phyloP scores from a whole-genome alignment of 2,113 vertebrate genomes.

The Mus spicilegus region DNA sequence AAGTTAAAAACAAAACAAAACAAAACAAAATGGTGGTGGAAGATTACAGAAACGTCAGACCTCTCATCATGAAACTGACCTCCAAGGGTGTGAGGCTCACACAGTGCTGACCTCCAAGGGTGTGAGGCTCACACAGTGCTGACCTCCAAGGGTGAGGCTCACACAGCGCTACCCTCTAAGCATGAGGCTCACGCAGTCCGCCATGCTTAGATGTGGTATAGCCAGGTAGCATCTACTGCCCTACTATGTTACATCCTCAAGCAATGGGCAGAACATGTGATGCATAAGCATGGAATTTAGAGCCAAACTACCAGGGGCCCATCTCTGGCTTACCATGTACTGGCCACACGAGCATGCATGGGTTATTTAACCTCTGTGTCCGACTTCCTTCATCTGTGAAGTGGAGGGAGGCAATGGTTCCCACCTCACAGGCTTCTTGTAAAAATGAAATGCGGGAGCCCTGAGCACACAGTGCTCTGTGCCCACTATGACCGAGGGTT shows the following conservation, averaged over 20 bases:
- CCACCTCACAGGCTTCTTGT: neutral
- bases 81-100: neutral
- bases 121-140: neutral
- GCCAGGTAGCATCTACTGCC: neutral
- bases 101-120: neutral
- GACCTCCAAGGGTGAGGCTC: neutral
- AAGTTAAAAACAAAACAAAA: neutral
- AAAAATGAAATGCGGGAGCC: neutral
- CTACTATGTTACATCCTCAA: rapidly evolving
- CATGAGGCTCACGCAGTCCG: too few relatives aligned
- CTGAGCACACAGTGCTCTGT: neutral
- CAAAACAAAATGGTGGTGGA: neutral
- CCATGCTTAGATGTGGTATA: neutral
- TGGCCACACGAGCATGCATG: neutral
- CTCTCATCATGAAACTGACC: neutral
- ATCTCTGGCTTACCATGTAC: neutral
- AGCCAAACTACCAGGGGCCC: neutral
- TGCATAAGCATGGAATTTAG: neutral
- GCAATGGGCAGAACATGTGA: neutral
- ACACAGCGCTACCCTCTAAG: neutral
- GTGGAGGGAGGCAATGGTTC: neutral
- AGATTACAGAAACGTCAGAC: neutral
- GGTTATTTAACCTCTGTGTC: neutral
- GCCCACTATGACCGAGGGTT: neutral
- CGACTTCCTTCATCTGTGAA: neutral